Conservation (phyloP, 2,113 vertebrate genomes). For the Corydoras sp. region DNA sequence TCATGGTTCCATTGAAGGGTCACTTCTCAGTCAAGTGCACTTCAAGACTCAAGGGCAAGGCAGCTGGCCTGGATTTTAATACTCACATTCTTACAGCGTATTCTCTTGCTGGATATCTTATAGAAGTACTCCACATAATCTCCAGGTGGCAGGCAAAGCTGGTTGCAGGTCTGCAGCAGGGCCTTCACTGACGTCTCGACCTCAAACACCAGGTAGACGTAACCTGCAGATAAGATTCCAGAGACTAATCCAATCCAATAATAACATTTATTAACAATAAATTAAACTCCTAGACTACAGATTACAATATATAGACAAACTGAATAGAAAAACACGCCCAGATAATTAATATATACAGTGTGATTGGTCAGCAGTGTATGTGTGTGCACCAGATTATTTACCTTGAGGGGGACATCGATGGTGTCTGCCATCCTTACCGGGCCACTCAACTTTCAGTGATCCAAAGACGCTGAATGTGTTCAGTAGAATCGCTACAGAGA, state of each 20-base stretch:
- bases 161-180: constrained; percentile 88
- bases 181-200: constrained; percentile 90
- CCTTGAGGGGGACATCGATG: constrained; percentile 99
- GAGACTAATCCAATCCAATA: too few relatives aligned
- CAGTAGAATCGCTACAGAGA: constrained; percentile 79
- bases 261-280: too few relatives aligned
- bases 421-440: constrained; percentile 99
- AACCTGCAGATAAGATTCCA: constrained; percentile 64
- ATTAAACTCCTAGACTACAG: too few relatives aligned
- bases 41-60: too few relatives aligned
- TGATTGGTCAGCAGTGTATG: background rate
- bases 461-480: constrained; percentile 95
- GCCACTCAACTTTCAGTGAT: constrained; percentile 94
- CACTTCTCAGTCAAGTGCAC: too few relatives aligned
- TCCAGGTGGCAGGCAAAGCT: constrained; percentile 81
- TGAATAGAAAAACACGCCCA: too few relatives aligned
- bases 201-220: constrained; percentile 97
- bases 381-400: constrained; percentile 79
- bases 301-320: too few relatives aligned
- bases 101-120: constrained; percentile 97
- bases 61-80: background rate
- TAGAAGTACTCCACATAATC: constrained; percentile 91
- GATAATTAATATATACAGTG: too few relatives aligned
- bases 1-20: too few relatives aligned
- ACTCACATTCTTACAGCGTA: constrained; percentile 95